Evolutionary conservation across 2,888 invertebrate species (phyloP).

Genomic region (Spilarctia lutea): DNA sequence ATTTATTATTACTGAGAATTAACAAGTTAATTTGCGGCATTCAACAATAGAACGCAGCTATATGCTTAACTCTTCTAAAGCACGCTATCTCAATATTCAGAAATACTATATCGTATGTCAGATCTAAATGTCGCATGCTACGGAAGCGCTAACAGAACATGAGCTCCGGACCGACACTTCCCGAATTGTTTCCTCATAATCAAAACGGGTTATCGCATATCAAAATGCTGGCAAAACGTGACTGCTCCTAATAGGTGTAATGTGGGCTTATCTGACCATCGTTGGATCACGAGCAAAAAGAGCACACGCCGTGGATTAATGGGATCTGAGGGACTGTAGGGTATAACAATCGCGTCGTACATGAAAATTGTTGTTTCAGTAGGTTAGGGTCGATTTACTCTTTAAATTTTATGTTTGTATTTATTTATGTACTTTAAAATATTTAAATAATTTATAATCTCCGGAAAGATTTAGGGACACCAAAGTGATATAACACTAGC

Average conservation of each 20-base stretch:
- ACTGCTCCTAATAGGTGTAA: slow-evolving; percentile 44
- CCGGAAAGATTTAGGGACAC: too few species aligned
- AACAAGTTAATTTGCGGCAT: neutral
- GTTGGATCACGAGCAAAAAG: slow-evolving; percentile 64
- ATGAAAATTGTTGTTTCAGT: slow-evolving; percentile 14
- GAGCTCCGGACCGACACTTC: neutral
- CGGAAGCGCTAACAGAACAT: slow-evolving; percentile 7
- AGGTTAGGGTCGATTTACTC: slow-evolving; percentile 29
- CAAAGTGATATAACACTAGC: too few species aligned
- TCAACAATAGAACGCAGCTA: neutral
- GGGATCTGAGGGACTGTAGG: slow-evolving; percentile 44
- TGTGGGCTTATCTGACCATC: slow-evolving; percentile 64
- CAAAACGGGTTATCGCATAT: slow-evolving; percentile 43
- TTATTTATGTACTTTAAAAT: neutral
- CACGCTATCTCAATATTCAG: neutral
- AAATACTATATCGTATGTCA: neutral
- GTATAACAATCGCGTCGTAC: slow-evolving; percentile 47
- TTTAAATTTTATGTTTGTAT: slow-evolving; percentile 1
- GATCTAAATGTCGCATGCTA: neutral
- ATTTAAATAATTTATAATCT: too few species aligned
- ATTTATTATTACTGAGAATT: neutral
- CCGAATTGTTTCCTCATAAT: slow-evolving; percentile 41
- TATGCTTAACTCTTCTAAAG: neutral
- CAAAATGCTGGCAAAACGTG: slow-evolving; percentile 41
- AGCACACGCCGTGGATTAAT: slow-evolving; percentile 63